Base-by-base conservation (phyloP, 2,888 invertebrate genomes). In the Orchestes rusci region DNA sequence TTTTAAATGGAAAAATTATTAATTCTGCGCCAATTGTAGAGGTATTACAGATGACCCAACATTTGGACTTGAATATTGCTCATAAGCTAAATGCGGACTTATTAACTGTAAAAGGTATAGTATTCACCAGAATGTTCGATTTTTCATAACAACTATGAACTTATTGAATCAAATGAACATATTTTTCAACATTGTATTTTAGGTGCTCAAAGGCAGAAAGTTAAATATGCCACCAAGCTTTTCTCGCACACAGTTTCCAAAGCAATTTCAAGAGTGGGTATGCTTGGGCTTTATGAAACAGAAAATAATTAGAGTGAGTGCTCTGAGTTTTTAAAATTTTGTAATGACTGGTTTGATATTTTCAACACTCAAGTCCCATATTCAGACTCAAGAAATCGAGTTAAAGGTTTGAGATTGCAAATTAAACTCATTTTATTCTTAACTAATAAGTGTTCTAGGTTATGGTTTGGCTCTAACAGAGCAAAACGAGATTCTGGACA, bases 21-120 rank as follows among this genome's bases (percentile, higher is more conserved):
- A 51, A 36, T 37, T 39, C 43, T 3, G 48, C 53, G 45, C 50
- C 51, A 32, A 39, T 54, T 43, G 47, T 46, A 8, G 43, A 52
- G n/a, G 16, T 53, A 13, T 40, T 56, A 16, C 29, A 51, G 10
- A 17, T 36, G 15, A 56, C 53, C 3, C 18, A 38, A 15, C 31
- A 27, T 16, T 44, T 47, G 3, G 55, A n/a, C n/a, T n/a, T n/a
- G n/a, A n/a, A n/a, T n/a, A n/a, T n/a, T n/a, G n/a, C n/a, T n/a
- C n/a, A n/a, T n/a, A n/a, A n/a, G n/a, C n/a, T n/a, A n/a, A n/a
- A n/a, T n/a, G n/a, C n/a, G n/a, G n/a, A n/a, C n/a, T 44, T 48
- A 38, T 38, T 55, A 34, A 28, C 45, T 39, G 47, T 53, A 18
- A 51, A 47, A 45, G 7, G 18, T 18, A 35, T 12, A 35, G 27